These are phyloP conservation scores for Tachina lurida DNA, from an alignment of 2,888 invertebrate species.

Conservation along the genomic window DNA sequence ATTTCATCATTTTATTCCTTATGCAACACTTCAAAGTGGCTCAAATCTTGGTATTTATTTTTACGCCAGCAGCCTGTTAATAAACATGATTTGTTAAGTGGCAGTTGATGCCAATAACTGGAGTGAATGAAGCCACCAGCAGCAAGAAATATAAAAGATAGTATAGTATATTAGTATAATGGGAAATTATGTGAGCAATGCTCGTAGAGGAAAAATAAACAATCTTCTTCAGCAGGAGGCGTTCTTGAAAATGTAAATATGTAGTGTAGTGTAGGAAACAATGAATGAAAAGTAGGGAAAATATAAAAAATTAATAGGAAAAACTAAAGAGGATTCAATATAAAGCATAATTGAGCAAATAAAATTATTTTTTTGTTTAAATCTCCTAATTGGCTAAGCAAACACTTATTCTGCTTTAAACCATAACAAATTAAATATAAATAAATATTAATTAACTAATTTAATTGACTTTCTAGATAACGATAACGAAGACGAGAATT, in stretches of 20 bases:
- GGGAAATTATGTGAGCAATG: constrained; percentile 29
- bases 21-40: not conserved
- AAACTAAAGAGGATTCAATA: too few relatives aligned
- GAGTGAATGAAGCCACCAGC: not conserved
- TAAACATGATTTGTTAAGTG: constrained; percentile 63
- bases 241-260: constrained; percentile 12
- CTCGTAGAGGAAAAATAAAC: constrained; percentile 2
- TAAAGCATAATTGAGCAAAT: too few relatives aligned
- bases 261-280: not conserved
- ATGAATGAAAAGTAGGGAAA: not conserved
- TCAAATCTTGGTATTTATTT: constrained; percentile 33
- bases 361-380: too few relatives aligned
- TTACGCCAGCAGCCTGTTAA: constrained; percentile 33
- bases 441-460: too few relatives aligned
- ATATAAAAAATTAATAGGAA: not conserved
- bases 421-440: too few relatives aligned
- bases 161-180: constrained; percentile 26
- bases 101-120: constrained; percentile 54
- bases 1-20: constrained; percentile 41
- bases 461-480: constrained; percentile 76
- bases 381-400: too few relatives aligned
- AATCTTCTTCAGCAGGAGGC: not conserved
- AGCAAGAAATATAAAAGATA: constrained; percentile 1
- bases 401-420: too few relatives aligned
- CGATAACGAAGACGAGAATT: constrained; percentile 86